Conservation (phyloP, 2,888 invertebrate genomes). For the Eupithecia subfuscata region DNA sequence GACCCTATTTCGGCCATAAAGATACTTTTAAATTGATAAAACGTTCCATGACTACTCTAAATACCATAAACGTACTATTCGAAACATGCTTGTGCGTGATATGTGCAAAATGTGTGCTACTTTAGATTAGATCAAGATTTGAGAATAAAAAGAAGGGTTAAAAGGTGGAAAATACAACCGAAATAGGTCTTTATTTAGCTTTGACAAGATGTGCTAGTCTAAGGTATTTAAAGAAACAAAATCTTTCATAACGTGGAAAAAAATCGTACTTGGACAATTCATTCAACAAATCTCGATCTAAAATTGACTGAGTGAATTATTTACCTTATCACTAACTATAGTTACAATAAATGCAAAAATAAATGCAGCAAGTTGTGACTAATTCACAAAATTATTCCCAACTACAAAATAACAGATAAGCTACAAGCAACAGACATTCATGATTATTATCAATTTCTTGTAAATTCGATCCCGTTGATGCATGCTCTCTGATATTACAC, state of each 20-base stretch:
- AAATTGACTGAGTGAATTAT: slow-evolving; percentile 16
- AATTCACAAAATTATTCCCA: slow-evolving; percentile 14
- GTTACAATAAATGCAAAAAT: slow-evolving; percentile 24
- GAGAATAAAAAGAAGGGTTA: neutral
- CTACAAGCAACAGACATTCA: slow-evolving; percentile 28
- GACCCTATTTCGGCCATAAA: neutral
- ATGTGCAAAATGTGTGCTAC: slow-evolving; percentile 55
- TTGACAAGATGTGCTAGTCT: neutral
- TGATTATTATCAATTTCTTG: slow-evolving; percentile 44
- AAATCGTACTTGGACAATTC: neutral
- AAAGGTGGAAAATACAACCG: neutral
- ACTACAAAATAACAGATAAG: slow-evolving; percentile 18
- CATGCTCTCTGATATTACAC: slow-evolving; percentile 26
- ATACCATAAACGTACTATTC: slow-evolving; percentile 45
- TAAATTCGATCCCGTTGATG: slow-evolving; percentile 44
- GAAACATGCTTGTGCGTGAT: slow-evolving; percentile 67
- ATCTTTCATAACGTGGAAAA: neutral
- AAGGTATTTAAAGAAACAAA: neutral
- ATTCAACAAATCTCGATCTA: slow-evolving; percentile 18
- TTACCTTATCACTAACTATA: slow-evolving; percentile 13
- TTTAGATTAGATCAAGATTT: slow-evolving; percentile 27
- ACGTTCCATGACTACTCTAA: slow-evolving; percentile 34
- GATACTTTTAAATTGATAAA: neutral
- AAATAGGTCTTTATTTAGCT: neutral
- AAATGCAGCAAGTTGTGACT: slow-evolving; percentile 26